Base-by-base conservation (phyloP, 2,888 invertebrate genomes). In the Herminia tarsipennalis region DNA sequence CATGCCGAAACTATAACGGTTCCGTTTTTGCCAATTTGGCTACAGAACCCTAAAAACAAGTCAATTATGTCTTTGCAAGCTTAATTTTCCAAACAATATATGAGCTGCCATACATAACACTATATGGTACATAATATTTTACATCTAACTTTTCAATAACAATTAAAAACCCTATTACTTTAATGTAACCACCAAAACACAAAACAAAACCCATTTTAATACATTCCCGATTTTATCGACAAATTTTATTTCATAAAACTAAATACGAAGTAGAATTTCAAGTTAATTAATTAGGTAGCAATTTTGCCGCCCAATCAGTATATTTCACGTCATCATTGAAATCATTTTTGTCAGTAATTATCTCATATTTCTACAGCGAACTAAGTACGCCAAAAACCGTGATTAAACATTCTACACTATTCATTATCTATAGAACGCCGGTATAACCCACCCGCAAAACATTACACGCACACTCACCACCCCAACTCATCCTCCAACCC, bases 371-470 rank as follows among this genome's bases (percentile, higher is more conserved):
- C 81, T 82, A 77, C 79, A 72, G 70, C 70, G 60, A 64, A 75
- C 81, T 85, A 86, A 86, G 84, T 87, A 86, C 86, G 75, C 80
- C 84, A 77, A 86, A 86, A 88, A 83, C 84, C 81, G 77, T 86
- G 86, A 88, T 88, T 88, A 86, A 88, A 86, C 83, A 87, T 86
- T 86, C 83, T 86, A 85, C 85, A 77, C 89, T 88, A 88, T 89
- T 88, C 86, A 87, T 88, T 88, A 88, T 78, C 83, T 83, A 82
- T 82, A 57, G 62, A 61, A 58, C 63, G 46, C 9, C 59, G 69
- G 66, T 64, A 67, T 56, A 63, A 62, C 34, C 73, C 66, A 80
- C 86, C 87, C 86, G 86, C 83, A 86, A 84, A 83, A 85, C 84
- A 83, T 86, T 85, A 87, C 88, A 88, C 89, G 88, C 88, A 88